These are phyloP conservation scores for Haliclona indistincta DNA, from an alignment of 37 sponge, comb jelly and placozoan species.

Conservation along the genomic window DNA sequence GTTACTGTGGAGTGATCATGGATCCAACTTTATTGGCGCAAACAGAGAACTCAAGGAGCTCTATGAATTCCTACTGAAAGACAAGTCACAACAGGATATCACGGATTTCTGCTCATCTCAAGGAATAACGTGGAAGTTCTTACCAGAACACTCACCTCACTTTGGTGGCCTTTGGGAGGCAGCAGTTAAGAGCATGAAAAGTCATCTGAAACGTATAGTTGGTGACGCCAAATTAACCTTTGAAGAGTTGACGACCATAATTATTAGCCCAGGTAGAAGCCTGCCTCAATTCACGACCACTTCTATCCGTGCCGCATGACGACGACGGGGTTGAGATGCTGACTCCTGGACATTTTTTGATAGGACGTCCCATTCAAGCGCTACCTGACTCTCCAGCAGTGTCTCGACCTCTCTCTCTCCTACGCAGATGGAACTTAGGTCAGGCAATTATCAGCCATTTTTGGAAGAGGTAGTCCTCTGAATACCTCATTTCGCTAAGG, in stretches of 20 bases:
- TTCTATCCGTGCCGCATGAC: background rate
- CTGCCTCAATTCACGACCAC: slow-evolving; percentile 24
- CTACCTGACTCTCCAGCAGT: background rate
- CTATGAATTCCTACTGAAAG: background rate
- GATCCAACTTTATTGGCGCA: slow-evolving; percentile 36
- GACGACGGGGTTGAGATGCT: slow-evolving; percentile 1
- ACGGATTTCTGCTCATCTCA: slow-evolving; percentile 15
- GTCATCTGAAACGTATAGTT: slow-evolving; percentile 2
- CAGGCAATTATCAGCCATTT: slow-evolving; percentile 8
- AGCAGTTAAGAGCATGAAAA: slow-evolving; percentile 5
- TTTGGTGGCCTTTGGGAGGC: slow-evolving; percentile 28
- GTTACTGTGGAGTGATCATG: slow-evolving; percentile 31
- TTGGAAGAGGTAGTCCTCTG: slow-evolving; percentile 27
- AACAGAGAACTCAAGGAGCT: slow-evolving; percentile 22
- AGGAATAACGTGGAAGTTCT: slow-evolving; percentile 10
- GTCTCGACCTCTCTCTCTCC: slow-evolving; percentile 1
- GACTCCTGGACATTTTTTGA: slow-evolving; percentile 22
- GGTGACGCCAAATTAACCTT: slow-evolving; percentile 13
- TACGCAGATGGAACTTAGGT: background rate
- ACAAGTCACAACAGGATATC: slow-evolving; percentile 4
- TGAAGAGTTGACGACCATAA: slow-evolving; percentile 22
- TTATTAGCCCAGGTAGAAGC: slow-evolving; percentile 27
- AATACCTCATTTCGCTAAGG: slow-evolving; percentile 19
- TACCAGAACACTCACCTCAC: slow-evolving; percentile 27
- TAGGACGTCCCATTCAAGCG: slow-evolving; percentile 6